Base-by-base conservation (phyloP, 2,888 invertebrate species). In the Cataglyphis cursor region DNA sequence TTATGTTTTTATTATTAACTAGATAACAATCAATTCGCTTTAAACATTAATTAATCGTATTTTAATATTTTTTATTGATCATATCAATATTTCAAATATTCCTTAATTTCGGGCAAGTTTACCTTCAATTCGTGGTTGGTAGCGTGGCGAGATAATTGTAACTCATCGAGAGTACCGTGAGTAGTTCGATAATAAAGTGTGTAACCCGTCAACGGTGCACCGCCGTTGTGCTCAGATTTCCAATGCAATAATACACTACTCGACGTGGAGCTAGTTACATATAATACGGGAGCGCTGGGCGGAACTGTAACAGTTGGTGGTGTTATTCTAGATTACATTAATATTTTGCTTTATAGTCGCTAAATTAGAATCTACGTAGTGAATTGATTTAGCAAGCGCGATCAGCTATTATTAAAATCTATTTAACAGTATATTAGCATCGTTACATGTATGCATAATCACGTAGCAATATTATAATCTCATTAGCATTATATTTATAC, bases 251-350 rank as follows among this genome's bases (percentile, higher is more conserved):
- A 94, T 83, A 98, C 96, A 88, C 97, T 97, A 90, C 96, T 97
- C 72, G 97, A 97, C 0, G 97, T 97, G 3, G 97, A 97, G 92
- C 97, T 97, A 4, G 97, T 97, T 4, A 97, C 97, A 90, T 97
- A 97, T 2, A 98, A 95, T 6, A 96, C 96, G 0, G 98, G 98
- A 0, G 97, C 96, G 51, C 96, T 96, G 0, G 98, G 98, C 12
- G 97, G 97, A 66, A 97, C 97, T 96, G 92, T 8, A 44, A 64
- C 35, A 61, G 31, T 28, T n/a, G 28, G 8, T 65, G 24, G 1
- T 57, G 24, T 59, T 61, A 78, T 68, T 81, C 44, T 24, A 62
- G 5, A 75, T 9, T 38, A 21, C 24, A 35, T 35, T 24, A 51
- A 51, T 65, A 75, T 64, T 48, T 57, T 18, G 51, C n/a, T 35